Evolutionary conservation across 2,797 vertebrate species (phyloP).

Genomic region (Rhadinocentrus ornatus): DNA sequence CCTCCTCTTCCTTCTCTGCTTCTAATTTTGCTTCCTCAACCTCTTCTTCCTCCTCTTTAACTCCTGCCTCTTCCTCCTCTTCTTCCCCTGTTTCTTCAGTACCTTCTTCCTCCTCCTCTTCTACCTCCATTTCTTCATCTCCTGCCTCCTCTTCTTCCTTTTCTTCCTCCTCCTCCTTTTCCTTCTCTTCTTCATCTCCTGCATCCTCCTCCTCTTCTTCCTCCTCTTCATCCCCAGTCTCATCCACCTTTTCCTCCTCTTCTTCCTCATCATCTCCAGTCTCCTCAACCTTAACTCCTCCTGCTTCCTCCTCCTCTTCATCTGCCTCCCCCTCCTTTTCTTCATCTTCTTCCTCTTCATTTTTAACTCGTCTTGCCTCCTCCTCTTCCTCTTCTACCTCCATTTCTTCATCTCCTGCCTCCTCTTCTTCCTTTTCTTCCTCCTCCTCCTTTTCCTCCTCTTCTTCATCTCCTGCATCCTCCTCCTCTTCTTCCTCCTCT

Average conservation of each 20-base stretch:
- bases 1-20: background rate
- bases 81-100: background rate
- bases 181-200: background rate
- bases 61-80: background rate
- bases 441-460: background rate
- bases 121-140: background rate
- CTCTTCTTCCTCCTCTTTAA: background rate
- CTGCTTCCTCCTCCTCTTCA: background rate
- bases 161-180: background rate
- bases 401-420: background rate
- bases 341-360: background rate
- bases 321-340: background rate
- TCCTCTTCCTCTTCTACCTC: background rate
- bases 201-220: constrained; percentile 1
- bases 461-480: background rate
- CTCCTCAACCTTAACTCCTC: background rate
- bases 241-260: constrained; percentile 34
- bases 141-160: constrained; percentile 5
- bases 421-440: background rate
- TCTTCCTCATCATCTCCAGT: background rate
- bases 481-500: background rate
- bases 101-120: background rate
- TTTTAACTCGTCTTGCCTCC: background rate
- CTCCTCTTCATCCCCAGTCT: constrained; percentile 5
- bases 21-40: background rate